Conservation (phyloP, 2,113 vertebrate genomes). For the Ophthalmolycus amberensis region DNA sequence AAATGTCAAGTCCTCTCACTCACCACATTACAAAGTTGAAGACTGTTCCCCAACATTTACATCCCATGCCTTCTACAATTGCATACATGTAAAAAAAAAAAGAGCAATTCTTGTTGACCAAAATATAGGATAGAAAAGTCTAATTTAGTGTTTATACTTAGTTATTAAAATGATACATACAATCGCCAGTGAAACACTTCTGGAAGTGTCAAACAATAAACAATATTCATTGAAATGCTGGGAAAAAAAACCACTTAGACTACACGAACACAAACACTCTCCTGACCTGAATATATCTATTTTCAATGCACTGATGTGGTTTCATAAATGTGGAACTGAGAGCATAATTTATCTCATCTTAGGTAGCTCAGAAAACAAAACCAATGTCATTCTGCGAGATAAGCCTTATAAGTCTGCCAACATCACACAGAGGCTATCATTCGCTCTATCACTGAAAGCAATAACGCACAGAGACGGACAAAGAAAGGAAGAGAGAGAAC, state of each 20-base stretch:
- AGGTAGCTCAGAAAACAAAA: conserved; percentile 51
- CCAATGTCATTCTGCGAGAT: conserved; percentile 36
- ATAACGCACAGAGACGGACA: conserved; percentile 47
- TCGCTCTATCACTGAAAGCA: conserved; percentile 59
- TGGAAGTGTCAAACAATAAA: neutral
- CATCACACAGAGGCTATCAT: conserved; percentile 49
- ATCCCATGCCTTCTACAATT: neutral
- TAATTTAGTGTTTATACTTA: neutral
- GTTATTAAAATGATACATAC: neutral
- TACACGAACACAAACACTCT: neutral
- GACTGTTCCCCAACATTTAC: neutral
- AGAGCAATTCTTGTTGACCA: neutral
- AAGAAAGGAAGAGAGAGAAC: conserved; percentile 54
- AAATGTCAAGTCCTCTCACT: conserved; percentile 67
- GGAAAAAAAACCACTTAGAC: neutral
- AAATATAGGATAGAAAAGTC: neutral
- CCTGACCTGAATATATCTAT: conserved; percentile 19
- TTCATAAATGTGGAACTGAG: conserved; percentile 42
- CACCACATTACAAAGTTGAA: conserved; percentile 33
- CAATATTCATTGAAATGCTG: neutral
- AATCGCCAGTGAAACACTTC: neutral
- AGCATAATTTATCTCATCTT: conserved; percentile 55
- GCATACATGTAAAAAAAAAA: neutral
- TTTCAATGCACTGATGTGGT: conserved; percentile 19
- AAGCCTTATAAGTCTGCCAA: conserved; percentile 36